Evolutionary conservation across 2,797 vertebrate genomes (phyloP), one percentile per base, ranked within the genome.

Genomic region (Buceros bicornis): DNA sequence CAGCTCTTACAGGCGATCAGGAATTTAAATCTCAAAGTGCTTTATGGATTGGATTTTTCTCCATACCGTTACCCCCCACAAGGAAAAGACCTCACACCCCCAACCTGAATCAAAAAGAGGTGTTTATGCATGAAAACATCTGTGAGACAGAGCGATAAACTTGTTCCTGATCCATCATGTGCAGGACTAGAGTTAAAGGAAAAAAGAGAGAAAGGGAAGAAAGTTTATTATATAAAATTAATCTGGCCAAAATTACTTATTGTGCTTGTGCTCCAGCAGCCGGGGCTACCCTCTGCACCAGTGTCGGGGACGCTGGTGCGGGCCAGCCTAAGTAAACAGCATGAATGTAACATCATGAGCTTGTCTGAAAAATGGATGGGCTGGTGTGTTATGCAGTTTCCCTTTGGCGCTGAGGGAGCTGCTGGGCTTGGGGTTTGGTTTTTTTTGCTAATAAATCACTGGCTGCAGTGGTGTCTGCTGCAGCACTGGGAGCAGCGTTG

Each of bases 51-150:
- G 48, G 90, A 51, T 24, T 24, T 5, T 37, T n/a, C 31, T 77
- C 51, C 2, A 0, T 43, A 4, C 35, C 6, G 0, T 25, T 43
- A 16, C 47, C 17, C 47, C 70, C 72, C 14, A 4, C 40, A 2
- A 70, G 73, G 76, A 57, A 33, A 69, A 83, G 88, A 18, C 73
- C 51, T 89, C 92, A n/a, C 74, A 7, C 15, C 24, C 88, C 81
- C 83, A 56, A 60, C 13, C 37, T 47, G 74, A 13, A 60, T 64
- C 65, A 93, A 67, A 95, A 73, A 31, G 48, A 82, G 64, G 78
- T 2, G 4, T 90, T 96, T 86, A 51, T 74, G 50, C 58, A 25
- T 57, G 47, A 88, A 93, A 78, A 47, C 14, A 2, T 82, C 86
- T 82, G 57, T 80, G 51, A 65, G 73, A 51, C 82, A 42, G 16